A percentile compares a stretch with the other conserved stretches of the same genome.
Conservation (phyloP, 2,888 invertebrate genomes). For the Eugnorisma glareosa region DNA sequence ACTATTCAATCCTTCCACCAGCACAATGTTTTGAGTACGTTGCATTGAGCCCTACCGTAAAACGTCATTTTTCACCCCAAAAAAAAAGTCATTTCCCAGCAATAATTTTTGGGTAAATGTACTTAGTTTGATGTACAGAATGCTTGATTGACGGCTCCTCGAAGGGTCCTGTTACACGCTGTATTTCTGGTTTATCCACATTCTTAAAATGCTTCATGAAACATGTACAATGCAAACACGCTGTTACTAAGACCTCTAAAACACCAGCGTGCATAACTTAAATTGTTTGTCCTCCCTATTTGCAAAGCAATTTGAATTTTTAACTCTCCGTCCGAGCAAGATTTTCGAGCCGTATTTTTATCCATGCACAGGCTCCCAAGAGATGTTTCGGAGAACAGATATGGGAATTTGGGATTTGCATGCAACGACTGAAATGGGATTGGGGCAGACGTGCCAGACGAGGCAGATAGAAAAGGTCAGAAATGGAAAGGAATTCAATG, state of each 20-base stretch:
- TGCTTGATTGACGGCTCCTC: no score
- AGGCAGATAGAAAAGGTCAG: background rate
- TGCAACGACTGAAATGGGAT: conserved; percentile 26
- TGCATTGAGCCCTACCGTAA: no score
- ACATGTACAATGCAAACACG: background rate
- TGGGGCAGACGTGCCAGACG: conserved; percentile 2
- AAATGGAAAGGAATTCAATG: background rate
- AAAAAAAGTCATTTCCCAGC: no score
- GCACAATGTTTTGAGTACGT: no score
- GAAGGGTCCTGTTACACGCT: no score
- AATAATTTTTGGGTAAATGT: no score
- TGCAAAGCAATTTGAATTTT: conserved; percentile 48
- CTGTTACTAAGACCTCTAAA: conserved; percentile 6
- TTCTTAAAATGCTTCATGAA: background rate
- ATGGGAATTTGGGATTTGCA: conserved; percentile 55
- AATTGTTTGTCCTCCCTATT: conserved; percentile 35
- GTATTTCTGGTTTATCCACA: background rate
- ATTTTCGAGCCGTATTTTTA: conserved; percentile 37
- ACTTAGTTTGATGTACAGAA: no score
- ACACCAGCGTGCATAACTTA: conserved; percentile 31
- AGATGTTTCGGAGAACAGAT: conserved; percentile 45
- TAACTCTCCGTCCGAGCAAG: conserved; percentile 12
- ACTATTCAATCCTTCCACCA: no score
- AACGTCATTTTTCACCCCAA: no score
- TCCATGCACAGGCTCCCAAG: conserved; percentile 12